Base-by-base conservation (phyloP, 53 echinoderm and acorn worm genomes). In the Hippasteria phrygiana region DNA sequence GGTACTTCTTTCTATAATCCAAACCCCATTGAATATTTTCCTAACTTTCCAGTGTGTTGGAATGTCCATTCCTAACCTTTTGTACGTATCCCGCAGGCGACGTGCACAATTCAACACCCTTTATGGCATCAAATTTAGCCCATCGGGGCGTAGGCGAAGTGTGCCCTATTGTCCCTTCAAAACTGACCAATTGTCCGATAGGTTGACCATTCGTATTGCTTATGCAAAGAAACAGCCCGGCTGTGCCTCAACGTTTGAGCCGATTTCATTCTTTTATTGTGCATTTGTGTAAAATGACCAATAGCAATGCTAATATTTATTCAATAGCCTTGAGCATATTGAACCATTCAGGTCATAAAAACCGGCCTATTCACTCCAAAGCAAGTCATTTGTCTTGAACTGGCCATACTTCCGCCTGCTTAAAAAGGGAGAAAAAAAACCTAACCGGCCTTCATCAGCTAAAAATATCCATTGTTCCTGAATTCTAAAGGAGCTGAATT, bases 241-340 rank as follows among this genome's bases (percentile, higher is more conserved):
- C 26, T 78, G 47, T 50, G 6, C 41, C 47, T 39, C 43, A 37
- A 45, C 64, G 45, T 78, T 17, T 62, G 55, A 80, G 62, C 35
- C 31, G 48, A 67, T 69, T 48, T 41, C 71, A 51, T 47, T 83
- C 20, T 17, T 83, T 83, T 65, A 41, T 78, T 39, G 8, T 83
- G 7, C 6, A 37, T 26, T 12, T 48, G 37, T 31, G 47, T 40
- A 51, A 50, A 70, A 36, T 64, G 85, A 85, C 85, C 85, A 48
- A 48, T 42, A 53, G 85, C 50, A 85, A 35, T 69, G 70, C 37
- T 85, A 85, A 85, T 85, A 85, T 85, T 85, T 85, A 85, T 85
- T 37, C 46, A 32, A 85, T 70, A 71, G 40, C 85, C 71, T 85
- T 85, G 85, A 85, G 70, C 85, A 70, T 69, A 84, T 79, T 79